phyloP scores from a whole-genome alignment of 2,113 vertebrate genomes.

The Prunella fulvescens region DNA sequence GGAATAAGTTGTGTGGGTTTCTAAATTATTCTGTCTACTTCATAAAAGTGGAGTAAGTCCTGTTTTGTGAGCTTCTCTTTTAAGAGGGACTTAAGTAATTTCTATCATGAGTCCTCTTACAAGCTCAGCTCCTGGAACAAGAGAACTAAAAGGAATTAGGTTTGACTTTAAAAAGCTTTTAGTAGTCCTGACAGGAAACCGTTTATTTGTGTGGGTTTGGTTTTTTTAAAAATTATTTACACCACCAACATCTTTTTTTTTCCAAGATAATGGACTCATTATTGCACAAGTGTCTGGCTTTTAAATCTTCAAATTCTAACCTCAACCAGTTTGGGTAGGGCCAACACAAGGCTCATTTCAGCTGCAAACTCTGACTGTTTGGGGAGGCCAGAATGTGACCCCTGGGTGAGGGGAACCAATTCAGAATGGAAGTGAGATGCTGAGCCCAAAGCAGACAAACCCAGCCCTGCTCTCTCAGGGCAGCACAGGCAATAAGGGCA shows the following conservation, averaged over 20 bases:
- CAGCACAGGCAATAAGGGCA: neutral
- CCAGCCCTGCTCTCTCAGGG: neutral
- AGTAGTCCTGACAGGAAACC: neutral
- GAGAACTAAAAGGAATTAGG: neutral
- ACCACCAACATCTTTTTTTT: neutral
- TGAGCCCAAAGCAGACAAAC: neutral
- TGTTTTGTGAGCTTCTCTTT: neutral
- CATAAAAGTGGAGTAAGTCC: neutral
- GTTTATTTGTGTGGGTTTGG: neutral
- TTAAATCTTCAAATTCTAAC: neutral
- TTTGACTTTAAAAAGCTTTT: neutral
- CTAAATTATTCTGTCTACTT: neutral
- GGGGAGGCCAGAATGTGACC: neutral
- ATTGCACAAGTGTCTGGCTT: constrained; percentile 16
- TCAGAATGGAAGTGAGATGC: neutral
- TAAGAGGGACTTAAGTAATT: neutral
- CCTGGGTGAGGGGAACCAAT: neutral
- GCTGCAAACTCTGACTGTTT: neutral
- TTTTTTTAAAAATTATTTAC: neutral
- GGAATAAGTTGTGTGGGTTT: neutral
- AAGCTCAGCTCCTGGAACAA: neutral
- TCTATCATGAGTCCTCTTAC: neutral
- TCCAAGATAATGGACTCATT: neutral
- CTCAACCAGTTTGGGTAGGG: neutral
- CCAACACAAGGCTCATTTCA: neutral